These are phyloP conservation scores for Argyra leucocephala DNA, from an alignment of 2,888 invertebrate species.

Conservation along the genomic window DNA sequence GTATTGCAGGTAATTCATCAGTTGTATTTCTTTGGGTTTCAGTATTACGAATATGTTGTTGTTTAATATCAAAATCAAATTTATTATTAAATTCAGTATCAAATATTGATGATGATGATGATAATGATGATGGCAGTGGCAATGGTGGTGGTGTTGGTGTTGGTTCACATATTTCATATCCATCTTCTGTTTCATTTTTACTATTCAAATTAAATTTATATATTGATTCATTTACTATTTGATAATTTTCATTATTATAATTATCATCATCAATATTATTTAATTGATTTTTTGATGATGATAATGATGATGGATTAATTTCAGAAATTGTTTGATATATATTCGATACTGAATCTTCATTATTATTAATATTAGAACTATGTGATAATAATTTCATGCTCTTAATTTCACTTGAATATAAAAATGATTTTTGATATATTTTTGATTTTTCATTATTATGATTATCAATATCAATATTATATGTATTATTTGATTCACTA, in stretches of 20 bases:
- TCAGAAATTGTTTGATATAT: slow-evolving; percentile 40
- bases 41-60: background rate
- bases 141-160: slow-evolving; percentile 14
- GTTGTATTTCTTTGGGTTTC: slow-evolving; percentile 31
- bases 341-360: slow-evolving; percentile 25
- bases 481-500: background rate
- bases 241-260: slow-evolving; percentile 37
- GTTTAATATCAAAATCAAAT: slow-evolving; percentile 15
- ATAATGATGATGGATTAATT: slow-evolving; percentile 21
- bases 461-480: background rate
- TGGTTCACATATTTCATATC: slow-evolving; percentile 38
- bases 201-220: background rate
- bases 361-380: background rate
- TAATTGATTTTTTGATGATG: background rate
- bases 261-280: slow-evolving; percentile 21
- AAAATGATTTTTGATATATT: background rate
- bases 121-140: slow-evolving; percentile 17
- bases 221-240: slow-evolving; percentile 32
- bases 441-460: background rate
- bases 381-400: background rate
- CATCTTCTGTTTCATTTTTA: slow-evolving; percentile 27
- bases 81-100: slow-evolving; percentile 13
- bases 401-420: background rate
- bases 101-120: slow-evolving; percentile 10
- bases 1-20: slow-evolving; percentile 33